These are phyloP conservation scores for Sander lucioperca DNA, from an alignment of 2,113 vertebrate species.

Conservation along the genomic window DNA sequence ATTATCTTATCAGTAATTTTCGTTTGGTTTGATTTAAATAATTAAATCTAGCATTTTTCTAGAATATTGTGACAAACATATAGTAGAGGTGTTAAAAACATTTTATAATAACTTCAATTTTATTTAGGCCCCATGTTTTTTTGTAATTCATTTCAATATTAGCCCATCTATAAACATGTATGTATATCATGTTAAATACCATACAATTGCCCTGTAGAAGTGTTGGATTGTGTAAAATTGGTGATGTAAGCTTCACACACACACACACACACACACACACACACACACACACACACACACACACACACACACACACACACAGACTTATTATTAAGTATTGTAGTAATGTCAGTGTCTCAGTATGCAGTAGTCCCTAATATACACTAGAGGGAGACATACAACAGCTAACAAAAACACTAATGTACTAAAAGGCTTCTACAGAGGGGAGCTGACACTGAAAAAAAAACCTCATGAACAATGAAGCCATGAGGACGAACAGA, in stretches of 20 bases:
- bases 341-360: neutral
- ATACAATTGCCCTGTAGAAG: too few species aligned
- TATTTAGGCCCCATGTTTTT: too few species aligned
- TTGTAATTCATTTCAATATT: too few species aligned
- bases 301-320: too few species aligned
- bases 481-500: neutral
- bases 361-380: neutral
- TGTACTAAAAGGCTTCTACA: neutral
- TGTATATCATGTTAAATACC: too few species aligned
- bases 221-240: too few species aligned
- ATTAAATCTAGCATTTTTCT: neutral
- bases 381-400: conserved; percentile 14
- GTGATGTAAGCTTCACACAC: too few species aligned
- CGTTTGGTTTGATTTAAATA: neutral
- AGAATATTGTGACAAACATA: neutral
- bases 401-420: neutral
- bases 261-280: too few species aligned
- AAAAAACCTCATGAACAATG: neutral
- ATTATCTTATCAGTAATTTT: neutral
- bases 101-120: neutral
- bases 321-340: too few species aligned
- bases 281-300: too few species aligned
- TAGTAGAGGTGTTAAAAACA: neutral
- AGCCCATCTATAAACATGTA: too few species aligned
- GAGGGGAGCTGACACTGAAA: neutral